Percentiles rank a stretch among this genome's conserved stretches.
phyloP scores from a whole-genome alignment of 2,797 vertebrate genomes.

The Neostethus bicornis region DNA sequence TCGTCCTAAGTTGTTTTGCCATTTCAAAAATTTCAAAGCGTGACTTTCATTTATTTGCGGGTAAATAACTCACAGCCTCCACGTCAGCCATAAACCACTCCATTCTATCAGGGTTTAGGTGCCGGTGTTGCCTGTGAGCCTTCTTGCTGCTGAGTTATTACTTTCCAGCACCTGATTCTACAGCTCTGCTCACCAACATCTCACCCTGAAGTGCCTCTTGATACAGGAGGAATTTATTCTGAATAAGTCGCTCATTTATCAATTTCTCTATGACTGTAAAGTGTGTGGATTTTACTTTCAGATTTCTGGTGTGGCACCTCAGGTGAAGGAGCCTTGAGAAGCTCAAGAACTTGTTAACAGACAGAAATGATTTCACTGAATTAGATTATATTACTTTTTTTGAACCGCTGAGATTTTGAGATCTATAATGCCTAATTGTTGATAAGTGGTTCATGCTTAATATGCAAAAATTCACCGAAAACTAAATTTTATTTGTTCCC shows the following conservation, averaged over 20 bases:
- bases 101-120: slow-evolving; percentile 24
- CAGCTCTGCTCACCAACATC: background rate
- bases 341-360: background rate
- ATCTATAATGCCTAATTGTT: too few species aligned
- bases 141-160: background rate
- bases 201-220: background rate
- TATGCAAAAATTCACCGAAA: too few species aligned
- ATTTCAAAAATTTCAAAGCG: slow-evolving; percentile 4
- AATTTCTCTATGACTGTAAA: background rate
- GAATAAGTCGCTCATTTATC: background rate
- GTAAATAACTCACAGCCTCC: slow-evolving; percentile 16
- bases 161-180: slow-evolving; percentile 20
- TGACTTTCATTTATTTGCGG: slow-evolving; percentile 13
- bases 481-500: too few species aligned
- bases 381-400: too few species aligned
- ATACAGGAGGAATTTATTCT: background rate
- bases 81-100: slow-evolving; percentile 6
- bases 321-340: background rate
- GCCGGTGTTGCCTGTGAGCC: slow-evolving; percentile 2
- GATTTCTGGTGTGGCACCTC: background rate
- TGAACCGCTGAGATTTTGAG: too few species aligned
- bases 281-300: background rate
- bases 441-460: too few species aligned
- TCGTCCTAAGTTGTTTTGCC: background rate
- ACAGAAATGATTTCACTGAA: too few species aligned